Conservation (phyloP, 2,113 vertebrate genomes). For the Percopsis transmontana region DNA sequence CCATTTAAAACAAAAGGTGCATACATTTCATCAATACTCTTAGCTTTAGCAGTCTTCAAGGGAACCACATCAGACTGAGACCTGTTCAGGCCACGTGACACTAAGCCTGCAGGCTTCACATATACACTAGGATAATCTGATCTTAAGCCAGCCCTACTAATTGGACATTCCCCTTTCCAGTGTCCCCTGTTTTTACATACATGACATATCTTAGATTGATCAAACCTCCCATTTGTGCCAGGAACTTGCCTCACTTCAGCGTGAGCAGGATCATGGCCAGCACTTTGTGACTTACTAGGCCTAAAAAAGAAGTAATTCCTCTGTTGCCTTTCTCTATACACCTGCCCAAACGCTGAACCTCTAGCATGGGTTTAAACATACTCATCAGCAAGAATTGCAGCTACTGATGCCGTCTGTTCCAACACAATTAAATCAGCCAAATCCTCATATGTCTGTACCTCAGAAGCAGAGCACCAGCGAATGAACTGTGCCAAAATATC, state of each 20-base stretch:
- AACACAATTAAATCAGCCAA: not conserved
- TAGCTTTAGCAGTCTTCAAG: not conserved
- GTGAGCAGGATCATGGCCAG: not conserved
- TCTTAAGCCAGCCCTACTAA: not conserved
- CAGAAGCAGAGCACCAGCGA: not conserved
- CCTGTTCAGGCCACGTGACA: not conserved
- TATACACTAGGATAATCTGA: not conserved
- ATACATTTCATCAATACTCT: not conserved
- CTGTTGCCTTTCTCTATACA: not conserved
- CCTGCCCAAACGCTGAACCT: not conserved
- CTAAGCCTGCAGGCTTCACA: not conserved
- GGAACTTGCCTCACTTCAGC: not conserved
- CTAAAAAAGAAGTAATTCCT: not conserved
- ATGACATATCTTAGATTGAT: not conserved
- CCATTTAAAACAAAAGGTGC: not conserved
- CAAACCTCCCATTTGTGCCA: not conserved
- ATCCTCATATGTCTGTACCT: not conserved
- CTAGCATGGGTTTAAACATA: not conserved
- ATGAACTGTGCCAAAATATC: not conserved
- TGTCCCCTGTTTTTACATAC: not conserved
- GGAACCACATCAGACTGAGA: not conserved
- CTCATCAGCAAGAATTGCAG: constrained; percentile 8
- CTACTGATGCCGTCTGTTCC: not conserved
- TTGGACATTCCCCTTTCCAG: not conserved
- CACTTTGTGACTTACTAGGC: not conserved